phyloP scores from a whole-genome alignment of 2,797 vertebrate species.

The Epinephelus coioides region DNA sequence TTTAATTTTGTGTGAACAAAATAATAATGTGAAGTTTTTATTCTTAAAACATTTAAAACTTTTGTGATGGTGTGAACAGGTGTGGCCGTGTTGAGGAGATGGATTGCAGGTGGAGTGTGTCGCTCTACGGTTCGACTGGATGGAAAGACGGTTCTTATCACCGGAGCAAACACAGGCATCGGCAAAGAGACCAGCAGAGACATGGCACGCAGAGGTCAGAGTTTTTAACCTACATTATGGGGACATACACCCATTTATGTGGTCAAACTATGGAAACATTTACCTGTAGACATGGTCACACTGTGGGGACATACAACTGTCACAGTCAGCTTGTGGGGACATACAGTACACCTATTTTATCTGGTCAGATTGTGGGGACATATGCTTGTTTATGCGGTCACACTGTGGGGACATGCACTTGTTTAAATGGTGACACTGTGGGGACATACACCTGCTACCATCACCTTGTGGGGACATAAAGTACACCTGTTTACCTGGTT shows the following conservation, averaged over 20 bases:
- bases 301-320: no score
- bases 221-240: background rate
- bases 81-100: conserved; percentile 81
- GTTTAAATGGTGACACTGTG: no score
- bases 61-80: conserved; percentile 61
- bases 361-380: no score
- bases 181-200: conserved; percentile 93
- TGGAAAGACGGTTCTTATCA: conserved; percentile 92
- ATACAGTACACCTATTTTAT: no score
- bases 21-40: background rate
- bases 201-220: conserved; percentile 89
- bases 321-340: no score
- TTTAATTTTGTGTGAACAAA: background rate
- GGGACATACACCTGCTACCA: no score
- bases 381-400: no score
- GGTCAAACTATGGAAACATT: background rate
- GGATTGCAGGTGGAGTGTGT: conserved; percentile 90
- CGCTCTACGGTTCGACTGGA: conserved; percentile 82
- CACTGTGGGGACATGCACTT: no score
- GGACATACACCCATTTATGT: background rate
- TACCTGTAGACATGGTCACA: background rate
- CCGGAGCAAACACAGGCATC: conserved; percentile 94
- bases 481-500: no score
- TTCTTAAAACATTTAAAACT: background rate
- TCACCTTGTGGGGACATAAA: no score